Evolutionary conservation across 2,797 vertebrate genomes (phyloP).

Genomic region (Enteromius anoplus): DNA sequence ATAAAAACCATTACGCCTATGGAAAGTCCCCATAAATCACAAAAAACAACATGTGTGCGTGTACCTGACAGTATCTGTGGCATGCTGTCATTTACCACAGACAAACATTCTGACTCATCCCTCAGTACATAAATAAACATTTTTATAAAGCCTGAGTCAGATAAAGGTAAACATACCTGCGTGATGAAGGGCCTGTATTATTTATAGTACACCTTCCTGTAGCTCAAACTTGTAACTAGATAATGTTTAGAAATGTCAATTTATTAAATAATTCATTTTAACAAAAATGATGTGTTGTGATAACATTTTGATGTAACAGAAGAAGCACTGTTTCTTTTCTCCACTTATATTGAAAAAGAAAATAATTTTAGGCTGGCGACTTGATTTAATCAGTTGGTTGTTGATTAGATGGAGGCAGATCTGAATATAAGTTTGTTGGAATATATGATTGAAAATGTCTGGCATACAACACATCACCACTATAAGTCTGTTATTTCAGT

Average conservation of each 20-base stretch:
- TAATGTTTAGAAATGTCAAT: not conserved
- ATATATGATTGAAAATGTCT: not conserved
- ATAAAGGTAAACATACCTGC: constrained; percentile 1
- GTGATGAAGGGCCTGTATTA: not conserved
- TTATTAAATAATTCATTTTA: not conserved
- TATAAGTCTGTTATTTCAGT: too few relatives aligned
- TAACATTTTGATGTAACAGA: not conserved
- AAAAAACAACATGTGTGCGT: not conserved
- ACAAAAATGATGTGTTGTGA: not conserved
- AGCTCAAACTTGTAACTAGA: not conserved
- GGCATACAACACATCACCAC: not conserved
- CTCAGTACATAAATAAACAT: not conserved
- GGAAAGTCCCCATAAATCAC: too few relatives aligned
- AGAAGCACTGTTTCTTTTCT: not conserved
- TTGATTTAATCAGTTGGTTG: not conserved
- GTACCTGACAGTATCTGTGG: not conserved
- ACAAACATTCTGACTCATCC: constrained; percentile 9
- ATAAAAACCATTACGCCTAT: too few relatives aligned
- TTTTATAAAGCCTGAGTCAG: constrained; percentile 1
- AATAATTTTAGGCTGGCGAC: not conserved
- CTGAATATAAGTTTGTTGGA: not conserved
- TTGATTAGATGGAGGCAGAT: not conserved
- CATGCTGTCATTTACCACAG: not conserved
- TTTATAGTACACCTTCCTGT: not conserved
- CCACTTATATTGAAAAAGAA: not conserved